Evolutionary conservation across 2,113 vertebrate species (phyloP).

Genomic region (Ptilorrhoa leucosticta): DNA sequence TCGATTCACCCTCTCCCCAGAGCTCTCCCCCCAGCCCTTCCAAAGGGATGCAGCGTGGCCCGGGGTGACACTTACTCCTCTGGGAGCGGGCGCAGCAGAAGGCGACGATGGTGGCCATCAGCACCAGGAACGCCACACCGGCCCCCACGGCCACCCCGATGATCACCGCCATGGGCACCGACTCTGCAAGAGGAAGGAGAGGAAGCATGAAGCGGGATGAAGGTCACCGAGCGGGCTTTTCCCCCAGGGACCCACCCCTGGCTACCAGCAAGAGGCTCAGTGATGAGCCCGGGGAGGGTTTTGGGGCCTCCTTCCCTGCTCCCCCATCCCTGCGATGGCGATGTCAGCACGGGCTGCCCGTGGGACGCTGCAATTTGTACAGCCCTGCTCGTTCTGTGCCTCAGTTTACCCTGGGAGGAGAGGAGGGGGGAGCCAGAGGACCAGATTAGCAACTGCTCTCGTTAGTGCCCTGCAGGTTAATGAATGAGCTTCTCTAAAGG

Average conservation of each 20-base stretch:
- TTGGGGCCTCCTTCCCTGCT: background rate
- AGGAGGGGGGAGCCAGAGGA: background rate
- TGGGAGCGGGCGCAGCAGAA: conserved; percentile 98
- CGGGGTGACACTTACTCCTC: conserved; percentile 84
- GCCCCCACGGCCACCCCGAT: conserved; percentile 96
- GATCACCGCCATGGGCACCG: conserved; percentile 94
- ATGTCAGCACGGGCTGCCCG: background rate
- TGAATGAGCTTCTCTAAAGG: background rate
- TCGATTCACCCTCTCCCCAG: rapidly evolving
- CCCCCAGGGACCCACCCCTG: background rate
- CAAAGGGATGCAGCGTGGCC: rapidly evolving
- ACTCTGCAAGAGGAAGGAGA: conserved; percentile 79
- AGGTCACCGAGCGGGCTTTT: background rate
- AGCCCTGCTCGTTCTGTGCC: background rate
- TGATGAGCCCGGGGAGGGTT: background rate
- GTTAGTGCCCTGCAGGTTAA: rapidly evolving
- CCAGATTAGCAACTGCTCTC: background rate
- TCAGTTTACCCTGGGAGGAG: conserved; percentile 13
- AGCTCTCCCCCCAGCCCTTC: background rate
- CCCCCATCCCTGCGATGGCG: background rate
- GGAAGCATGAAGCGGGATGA: background rate
- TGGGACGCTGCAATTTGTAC: background rate
- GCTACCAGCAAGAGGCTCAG: background rate
- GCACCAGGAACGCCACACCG: conserved; percentile 92
- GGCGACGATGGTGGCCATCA: conserved; percentile 95